phyloP scores from a whole-genome alignment of 2,797 vertebrate species.

The Etheostoma perlongum region DNA sequence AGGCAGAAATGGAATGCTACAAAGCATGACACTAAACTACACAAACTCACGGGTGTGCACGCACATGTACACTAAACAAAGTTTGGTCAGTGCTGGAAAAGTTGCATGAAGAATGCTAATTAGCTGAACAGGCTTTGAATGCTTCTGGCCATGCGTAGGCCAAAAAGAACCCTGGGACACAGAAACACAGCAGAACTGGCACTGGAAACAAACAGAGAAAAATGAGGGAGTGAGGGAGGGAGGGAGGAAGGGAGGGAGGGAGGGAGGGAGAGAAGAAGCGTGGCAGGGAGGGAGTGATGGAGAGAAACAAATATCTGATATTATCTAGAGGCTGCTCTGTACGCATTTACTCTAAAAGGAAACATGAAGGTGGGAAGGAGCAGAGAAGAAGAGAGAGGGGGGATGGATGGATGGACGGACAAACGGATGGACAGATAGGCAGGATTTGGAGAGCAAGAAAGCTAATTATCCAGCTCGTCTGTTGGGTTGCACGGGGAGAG shows the following conservation, averaged over 20 bases:
- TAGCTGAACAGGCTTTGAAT: slow-evolving; percentile 85
- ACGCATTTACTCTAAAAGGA: slow-evolving; percentile 81
- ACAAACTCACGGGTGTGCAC: slow-evolving; percentile 43
- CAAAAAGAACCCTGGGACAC: slow-evolving; percentile 84
- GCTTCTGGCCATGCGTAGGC: slow-evolving; percentile 81
- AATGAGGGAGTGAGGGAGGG: slow-evolving; percentile 67
- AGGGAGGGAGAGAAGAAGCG: slow-evolving; percentile 68
- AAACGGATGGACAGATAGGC: slow-evolving; percentile 80
- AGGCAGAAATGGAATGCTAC: slow-evolving; percentile 46
- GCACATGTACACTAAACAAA: slow-evolving; percentile 65
- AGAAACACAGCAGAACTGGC: slow-evolving; percentile 87
- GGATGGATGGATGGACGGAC: slow-evolving; percentile 73
- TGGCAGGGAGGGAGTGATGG: slow-evolving; percentile 71
- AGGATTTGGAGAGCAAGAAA: slow-evolving; percentile 83
- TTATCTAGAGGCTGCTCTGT: slow-evolving; percentile 84
- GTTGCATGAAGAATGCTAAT: slow-evolving; percentile 84
- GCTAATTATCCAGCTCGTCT: slow-evolving; percentile 94
- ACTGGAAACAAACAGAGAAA: slow-evolving; percentile 85
- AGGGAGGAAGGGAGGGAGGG: slow-evolving; percentile 66
- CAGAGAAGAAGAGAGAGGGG: slow-evolving; percentile 49
- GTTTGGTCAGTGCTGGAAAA: slow-evolving; percentile 81
- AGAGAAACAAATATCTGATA: slow-evolving; percentile 79
- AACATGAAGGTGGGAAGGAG: slow-evolving; percentile 72
- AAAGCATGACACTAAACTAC: slow-evolving; percentile 46
- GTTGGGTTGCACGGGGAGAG: slow-evolving; percentile 93